Evolutionary conservation across 2,113 vertebrate species (phyloP).

Genomic region (Rhadina sibilatrix): DNA sequence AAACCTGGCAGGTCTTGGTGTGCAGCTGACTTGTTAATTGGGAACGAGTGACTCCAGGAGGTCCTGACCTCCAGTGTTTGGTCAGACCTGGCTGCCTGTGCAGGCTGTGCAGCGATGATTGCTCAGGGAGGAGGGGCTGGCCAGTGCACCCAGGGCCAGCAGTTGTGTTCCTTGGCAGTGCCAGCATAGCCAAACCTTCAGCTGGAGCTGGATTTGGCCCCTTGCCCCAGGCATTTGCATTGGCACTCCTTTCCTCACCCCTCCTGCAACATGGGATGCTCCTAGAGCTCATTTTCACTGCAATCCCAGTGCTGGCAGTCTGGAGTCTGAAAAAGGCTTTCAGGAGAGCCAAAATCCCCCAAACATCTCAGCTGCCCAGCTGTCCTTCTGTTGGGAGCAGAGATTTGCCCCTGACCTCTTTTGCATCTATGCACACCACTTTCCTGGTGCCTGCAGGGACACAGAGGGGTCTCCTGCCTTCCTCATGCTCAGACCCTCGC

Average conservation of each 20-base stretch:
- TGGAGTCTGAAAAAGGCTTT: background rate
- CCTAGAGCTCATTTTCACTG: background rate
- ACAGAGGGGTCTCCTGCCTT: background rate
- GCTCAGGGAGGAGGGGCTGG: background rate
- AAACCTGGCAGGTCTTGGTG: background rate
- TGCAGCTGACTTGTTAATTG: constrained; percentile 49
- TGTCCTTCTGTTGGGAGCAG: background rate
- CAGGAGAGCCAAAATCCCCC: background rate
- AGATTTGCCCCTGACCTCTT: background rate
- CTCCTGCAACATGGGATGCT: background rate
- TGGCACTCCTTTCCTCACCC: background rate
- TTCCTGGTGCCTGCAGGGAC: background rate
- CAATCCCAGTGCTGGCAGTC: background rate
- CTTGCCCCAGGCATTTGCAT: accelerated
- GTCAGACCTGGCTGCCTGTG: background rate
- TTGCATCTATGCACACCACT: background rate
- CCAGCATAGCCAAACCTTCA: background rate
- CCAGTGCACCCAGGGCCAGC: background rate
- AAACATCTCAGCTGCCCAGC: background rate
- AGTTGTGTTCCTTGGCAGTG: background rate
- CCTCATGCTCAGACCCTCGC: background rate
- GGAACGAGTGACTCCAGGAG: background rate
- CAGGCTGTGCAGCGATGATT: background rate
- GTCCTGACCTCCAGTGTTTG: background rate
- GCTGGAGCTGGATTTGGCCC: background rate